Conservation (phyloP, 2,113 vertebrate species). For the Tupaia chinensis region DNA sequence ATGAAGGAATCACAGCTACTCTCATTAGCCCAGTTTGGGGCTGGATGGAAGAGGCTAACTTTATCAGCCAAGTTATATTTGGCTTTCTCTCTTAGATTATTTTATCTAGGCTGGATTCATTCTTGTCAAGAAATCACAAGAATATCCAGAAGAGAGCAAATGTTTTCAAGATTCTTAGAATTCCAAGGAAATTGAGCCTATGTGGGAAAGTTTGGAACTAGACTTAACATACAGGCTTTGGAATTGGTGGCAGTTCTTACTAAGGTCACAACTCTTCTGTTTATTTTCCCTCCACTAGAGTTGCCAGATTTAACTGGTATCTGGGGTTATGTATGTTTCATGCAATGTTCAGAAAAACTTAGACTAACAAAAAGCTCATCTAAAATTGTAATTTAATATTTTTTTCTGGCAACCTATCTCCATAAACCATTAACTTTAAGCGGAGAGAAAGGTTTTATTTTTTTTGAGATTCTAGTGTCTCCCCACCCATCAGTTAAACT, state of each 20-base stretch:
- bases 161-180: slow-evolving; percentile 74
- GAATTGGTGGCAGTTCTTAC: slow-evolving; percentile 73
- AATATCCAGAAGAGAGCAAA: slow-evolving; percentile 13
- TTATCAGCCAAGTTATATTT: not conserved
- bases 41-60: not conserved
- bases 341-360: not conserved
- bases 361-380: not conserved
- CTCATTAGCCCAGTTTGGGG: not conserved
- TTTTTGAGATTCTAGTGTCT: slow-evolving; percentile 82
- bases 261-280: slow-evolving; percentile 72
- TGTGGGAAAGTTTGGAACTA: slow-evolving; percentile 59
- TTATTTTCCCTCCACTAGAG: slow-evolving; percentile 56
- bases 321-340: not conserved
- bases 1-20: not conserved
- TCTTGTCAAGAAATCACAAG: slow-evolving; percentile 46
- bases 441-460: slow-evolving; percentile 79
- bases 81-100: not conserved
- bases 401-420: slow-evolving; percentile 21
- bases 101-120: not conserved
- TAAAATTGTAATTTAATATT: slow-evolving; percentile 42
- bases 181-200: slow-evolving; percentile 30
- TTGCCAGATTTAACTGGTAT: not conserved
- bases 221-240: slow-evolving; percentile 64
- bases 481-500: slow-evolving; percentile 77
- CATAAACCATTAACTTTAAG: slow-evolving; percentile 77